phyloP scores from a whole-genome alignment of 2,113 vertebrate genomes.

The Rhinopomastus cyanomelas region DNA sequence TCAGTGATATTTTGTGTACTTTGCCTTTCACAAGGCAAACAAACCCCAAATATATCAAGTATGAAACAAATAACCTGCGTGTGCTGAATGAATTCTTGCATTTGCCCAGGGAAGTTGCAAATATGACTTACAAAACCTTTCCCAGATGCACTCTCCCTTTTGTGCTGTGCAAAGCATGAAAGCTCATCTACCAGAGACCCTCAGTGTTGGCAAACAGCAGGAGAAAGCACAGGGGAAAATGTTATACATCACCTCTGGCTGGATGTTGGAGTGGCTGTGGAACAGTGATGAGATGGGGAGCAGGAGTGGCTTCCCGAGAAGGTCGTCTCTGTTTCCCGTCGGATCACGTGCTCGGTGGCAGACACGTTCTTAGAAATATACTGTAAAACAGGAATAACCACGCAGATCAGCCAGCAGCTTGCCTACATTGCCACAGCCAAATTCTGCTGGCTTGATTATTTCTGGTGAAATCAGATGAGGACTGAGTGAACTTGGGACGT shows the following conservation, averaged over 20 bases:
- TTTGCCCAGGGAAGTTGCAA: neutral
- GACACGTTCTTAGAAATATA: constrained; percentile 96
- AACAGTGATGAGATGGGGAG: constrained; percentile 94
- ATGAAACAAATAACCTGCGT: neutral
- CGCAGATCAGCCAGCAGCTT: neutral
- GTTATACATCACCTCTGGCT: constrained; percentile 84
- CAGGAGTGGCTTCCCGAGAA: constrained; percentile 94
- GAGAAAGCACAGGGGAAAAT: neutral
- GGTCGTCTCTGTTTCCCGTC: constrained; percentile 88
- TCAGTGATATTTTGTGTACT: neutral
- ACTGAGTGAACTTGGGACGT: neutral
- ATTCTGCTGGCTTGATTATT: neutral
- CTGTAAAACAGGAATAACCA: constrained; percentile 71
- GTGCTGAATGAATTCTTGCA: neutral
- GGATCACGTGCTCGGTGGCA: constrained; percentile 90
- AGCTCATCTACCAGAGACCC: neutral
- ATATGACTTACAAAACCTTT: neutral
- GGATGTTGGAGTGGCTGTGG: constrained; percentile 91
- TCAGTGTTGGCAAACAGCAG: neutral
- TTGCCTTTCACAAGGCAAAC: neutral
- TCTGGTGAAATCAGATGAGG: neutral
- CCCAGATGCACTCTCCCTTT: fast-evolving
- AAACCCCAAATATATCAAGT: neutral
- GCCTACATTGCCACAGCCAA: neutral
- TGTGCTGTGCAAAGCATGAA: neutral